phyloP scores from a whole-genome alignment of 2,888 invertebrate genomes.

The Ophioninae sp. region DNA sequence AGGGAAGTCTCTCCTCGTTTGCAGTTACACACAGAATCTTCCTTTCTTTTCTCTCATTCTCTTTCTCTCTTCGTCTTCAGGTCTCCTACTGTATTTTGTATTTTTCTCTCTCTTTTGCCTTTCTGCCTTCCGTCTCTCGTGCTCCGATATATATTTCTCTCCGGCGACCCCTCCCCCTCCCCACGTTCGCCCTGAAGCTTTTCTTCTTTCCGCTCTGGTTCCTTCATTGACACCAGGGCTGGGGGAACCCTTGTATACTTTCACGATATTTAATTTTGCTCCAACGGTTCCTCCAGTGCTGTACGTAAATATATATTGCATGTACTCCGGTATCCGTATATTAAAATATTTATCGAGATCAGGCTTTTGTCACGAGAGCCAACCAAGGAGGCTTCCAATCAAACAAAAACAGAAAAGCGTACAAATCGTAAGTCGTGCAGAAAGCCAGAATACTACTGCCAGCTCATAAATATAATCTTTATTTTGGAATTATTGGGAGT shows the following conservation, averaged over 20 bases:
- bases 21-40: conserved; percentile 60
- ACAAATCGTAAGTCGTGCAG: neutral
- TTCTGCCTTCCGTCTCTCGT: conserved; percentile 23
- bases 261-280: conserved; percentile 64
- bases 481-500: neutral
- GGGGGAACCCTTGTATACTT: conserved; percentile 44
- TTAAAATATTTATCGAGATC: conserved; percentile 48
- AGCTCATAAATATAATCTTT: neutral
- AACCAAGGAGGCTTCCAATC: conserved; percentile 17
- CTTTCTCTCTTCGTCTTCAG: conserved; percentile 1
- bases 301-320: conserved; percentile 35
- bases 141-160: conserved; percentile 12
- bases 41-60: conserved; percentile 42
- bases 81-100: conserved; percentile 5
- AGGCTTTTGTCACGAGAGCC: conserved; percentile 20
- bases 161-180: conserved; percentile 2
- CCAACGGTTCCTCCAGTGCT: conserved; percentile 35
- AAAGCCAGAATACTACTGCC: neutral
- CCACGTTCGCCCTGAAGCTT: conserved; percentile 45
- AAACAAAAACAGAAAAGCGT: conserved; percentile 9
- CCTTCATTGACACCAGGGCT: conserved; percentile 41
- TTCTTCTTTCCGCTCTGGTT: conserved; percentile 31
- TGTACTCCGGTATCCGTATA: conserved; percentile 21
- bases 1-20: conserved; percentile 57
- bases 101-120: conserved; percentile 22